These are phyloP conservation scores for Ellobium chinense DNA, from an alignment of 2,888 invertebrate genomes.

Conservation along the genomic window DNA sequence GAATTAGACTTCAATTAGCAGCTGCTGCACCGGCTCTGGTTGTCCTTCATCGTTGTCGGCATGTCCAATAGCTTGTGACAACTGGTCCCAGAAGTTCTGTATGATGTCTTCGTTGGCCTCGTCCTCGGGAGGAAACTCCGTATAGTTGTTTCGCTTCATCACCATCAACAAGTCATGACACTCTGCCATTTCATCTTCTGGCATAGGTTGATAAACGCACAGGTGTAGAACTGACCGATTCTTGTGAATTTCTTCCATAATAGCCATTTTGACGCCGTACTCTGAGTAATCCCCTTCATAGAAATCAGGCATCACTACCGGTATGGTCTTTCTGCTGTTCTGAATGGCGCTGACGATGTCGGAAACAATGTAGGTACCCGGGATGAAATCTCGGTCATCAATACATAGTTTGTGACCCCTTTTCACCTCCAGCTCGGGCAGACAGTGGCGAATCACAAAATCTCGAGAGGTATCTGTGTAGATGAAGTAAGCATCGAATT, in stretches of 20 bases:
- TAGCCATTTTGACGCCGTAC: constrained; percentile 36
- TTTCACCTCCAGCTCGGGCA: not conserved
- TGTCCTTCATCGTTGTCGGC: not conserved
- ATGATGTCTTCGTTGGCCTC: not conserved
- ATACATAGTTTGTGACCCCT: constrained; percentile 14
- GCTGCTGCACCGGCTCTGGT: too few species aligned
- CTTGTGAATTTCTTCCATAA: constrained; percentile 16
- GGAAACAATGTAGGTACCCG: constrained; percentile 12
- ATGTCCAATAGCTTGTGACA: not conserved
- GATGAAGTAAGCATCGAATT: constrained; percentile 16
- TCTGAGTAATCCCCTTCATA: constrained; percentile 11
- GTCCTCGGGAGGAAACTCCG: not conserved
- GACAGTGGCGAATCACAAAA: not conserved
- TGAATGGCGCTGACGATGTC: constrained; percentile 14
- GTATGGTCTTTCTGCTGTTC: constrained; percentile 17
- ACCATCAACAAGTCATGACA: constrained; percentile 2
- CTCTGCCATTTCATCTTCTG: not conserved
- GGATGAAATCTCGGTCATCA: constrained; percentile 15
- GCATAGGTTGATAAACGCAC: constrained; percentile 16
- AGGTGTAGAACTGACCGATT: constrained; percentile 15
- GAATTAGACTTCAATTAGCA: too few species aligned
- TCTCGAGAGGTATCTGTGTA: not conserved
- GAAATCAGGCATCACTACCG: constrained; percentile 18
- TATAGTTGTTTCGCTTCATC: not conserved
- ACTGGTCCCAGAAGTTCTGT: not conserved